These are phyloP conservation scores for Condylostylus longicornis DNA, from an alignment of 1,140 invertebrate species.

Conservation along the genomic window DNA sequence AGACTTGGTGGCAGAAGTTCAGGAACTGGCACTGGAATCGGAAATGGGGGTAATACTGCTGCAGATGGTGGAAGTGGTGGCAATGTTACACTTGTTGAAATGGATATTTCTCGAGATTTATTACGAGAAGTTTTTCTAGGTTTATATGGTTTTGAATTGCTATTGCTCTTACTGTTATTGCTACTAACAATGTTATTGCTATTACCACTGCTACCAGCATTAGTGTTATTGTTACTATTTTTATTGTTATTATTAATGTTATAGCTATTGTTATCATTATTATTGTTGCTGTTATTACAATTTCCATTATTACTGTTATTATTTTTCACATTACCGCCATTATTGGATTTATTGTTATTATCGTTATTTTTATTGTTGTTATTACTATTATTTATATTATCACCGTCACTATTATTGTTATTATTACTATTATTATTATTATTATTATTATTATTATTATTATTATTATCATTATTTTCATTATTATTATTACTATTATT, in stretches of 20 bases:
- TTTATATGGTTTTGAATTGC: too few relatives aligned
- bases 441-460: not conserved
- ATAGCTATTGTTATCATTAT: not conserved
- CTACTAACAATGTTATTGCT: constrained; percentile 1
- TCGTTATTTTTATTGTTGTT: too few relatives aligned
- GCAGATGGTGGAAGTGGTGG: constrained; percentile 3
- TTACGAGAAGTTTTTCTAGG: too few relatives aligned
- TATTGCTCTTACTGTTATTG: constrained; percentile 1
- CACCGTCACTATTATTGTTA: not conserved
- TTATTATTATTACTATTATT: constrained; percentile 1
- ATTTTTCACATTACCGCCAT: not conserved
- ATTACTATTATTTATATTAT: too few relatives aligned
- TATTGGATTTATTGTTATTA: too few relatives aligned
- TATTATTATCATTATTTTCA: not conserved
- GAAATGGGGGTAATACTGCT: constrained; percentile 6
- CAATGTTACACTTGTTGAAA: too few relatives aligned
- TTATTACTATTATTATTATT: not conserved
- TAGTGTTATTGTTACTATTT: not conserved
- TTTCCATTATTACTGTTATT: not conserved
- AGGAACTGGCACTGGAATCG: constrained; percentile 3
- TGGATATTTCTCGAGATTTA: too few relatives aligned
- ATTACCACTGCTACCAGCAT: not conserved
- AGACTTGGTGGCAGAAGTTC: too few relatives aligned
- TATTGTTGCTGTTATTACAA: not conserved
- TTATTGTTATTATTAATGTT: not conserved